Conservation (phyloP, 2,888 invertebrate genomes). For the Lepetodrilus schrolli region DNA sequence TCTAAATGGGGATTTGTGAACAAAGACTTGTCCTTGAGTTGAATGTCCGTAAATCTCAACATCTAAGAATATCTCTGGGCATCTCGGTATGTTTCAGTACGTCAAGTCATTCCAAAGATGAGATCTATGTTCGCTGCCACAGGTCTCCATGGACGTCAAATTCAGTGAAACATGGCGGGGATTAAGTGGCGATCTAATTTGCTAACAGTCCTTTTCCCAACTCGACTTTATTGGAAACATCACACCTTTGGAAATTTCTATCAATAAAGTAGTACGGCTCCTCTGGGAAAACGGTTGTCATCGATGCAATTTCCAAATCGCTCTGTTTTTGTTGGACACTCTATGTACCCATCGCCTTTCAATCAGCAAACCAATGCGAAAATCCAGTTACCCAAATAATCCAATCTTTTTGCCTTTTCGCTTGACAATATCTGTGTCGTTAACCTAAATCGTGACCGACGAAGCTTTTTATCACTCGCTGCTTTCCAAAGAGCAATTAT, state of each 20-base stretch:
- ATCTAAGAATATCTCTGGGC: no score
- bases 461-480: constrained; percentile 15
- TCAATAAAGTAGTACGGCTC: not conserved
- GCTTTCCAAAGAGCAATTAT: constrained; percentile 13
- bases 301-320: constrained; percentile 4
- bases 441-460: constrained; percentile 22
- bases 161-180: not conserved
- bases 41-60: no score
- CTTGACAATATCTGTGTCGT: constrained; percentile 21
- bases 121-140: no score
- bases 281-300: not conserved
- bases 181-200: constrained; percentile 18
- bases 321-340: not conserved
- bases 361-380: constrained; percentile 9
- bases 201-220: constrained; percentile 16
- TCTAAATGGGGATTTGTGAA: no score
- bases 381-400: constrained; percentile 26
- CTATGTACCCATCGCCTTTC: not conserved
- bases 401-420: constrained; percentile 25
- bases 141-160: constrained; percentile 17
- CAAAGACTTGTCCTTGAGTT: no score
- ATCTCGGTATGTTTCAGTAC: no score
- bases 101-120: no score
- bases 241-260: constrained; percentile 5
- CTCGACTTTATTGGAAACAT: constrained; percentile 6